phyloP scores from a whole-genome alignment of 2,113 vertebrate species.

The Symphodus melops region DNA sequence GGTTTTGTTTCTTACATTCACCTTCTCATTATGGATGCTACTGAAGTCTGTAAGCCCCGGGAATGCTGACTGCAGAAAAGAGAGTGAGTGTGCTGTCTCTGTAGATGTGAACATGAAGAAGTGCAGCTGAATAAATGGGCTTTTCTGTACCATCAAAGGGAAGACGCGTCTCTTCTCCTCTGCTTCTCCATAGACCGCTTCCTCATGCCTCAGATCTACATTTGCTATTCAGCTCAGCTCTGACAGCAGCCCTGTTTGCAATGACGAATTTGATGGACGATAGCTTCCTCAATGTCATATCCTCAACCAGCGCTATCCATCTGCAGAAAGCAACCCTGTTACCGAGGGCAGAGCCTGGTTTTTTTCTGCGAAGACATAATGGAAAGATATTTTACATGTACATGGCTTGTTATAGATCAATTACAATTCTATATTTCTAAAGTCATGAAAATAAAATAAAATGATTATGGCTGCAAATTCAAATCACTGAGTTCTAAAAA shows the following conservation, averaged over 20 bases:
- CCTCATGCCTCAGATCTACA: constrained; percentile 26
- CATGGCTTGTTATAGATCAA: neutral
- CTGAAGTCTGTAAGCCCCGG: constrained; percentile 14
- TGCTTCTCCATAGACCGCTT: constrained; percentile 6
- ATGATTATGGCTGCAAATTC: too few relatives aligned
- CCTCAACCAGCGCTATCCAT: constrained; percentile 42
- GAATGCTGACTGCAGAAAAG: constrained; percentile 38
- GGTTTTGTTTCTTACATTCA: constrained; percentile 7
- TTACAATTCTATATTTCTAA: too few relatives aligned
- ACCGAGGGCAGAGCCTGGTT: constrained; percentile 1
- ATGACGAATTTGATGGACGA: constrained; percentile 52
- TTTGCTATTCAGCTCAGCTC: constrained; percentile 67
- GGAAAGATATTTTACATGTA: neutral
- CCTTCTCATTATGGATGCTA: constrained; percentile 37
- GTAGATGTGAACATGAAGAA: constrained; percentile 26
- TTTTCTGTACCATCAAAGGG: constrained; percentile 40
- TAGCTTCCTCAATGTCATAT: constrained; percentile 53
- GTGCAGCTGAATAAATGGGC: constrained; percentile 54
- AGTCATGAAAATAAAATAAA: too few relatives aligned
- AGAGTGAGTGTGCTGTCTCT: constrained; percentile 23
- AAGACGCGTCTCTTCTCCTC: constrained; percentile 20
- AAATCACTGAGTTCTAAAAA: too few relatives aligned
- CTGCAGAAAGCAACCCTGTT: constrained; percentile 12
- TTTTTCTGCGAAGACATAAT: constrained; percentile 7
- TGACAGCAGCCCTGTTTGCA: constrained; percentile 51